Evolutionary conservation across 53 echinoderm and acorn worm genomes (phyloP).

Genomic region (Crossaster papposus): DNA sequence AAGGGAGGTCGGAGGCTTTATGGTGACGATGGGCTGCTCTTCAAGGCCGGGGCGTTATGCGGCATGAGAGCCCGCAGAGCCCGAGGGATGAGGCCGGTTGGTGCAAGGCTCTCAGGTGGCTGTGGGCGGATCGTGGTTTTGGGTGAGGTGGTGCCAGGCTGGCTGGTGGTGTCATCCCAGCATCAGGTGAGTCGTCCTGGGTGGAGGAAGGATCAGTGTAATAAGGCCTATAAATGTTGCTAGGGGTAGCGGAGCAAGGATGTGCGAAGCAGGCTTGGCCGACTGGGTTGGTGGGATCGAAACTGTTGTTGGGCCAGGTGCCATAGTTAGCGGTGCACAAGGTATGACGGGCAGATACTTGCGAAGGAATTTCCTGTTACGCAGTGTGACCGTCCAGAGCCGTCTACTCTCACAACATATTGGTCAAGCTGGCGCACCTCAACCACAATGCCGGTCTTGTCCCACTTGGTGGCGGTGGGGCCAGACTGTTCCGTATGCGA

Average conservation of each 20-base stretch:
- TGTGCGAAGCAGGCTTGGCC: neutral
- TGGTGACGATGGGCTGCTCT: neutral
- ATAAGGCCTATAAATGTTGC: no score
- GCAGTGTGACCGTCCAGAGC: constrained; percentile 67
- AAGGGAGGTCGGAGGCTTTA: neutral
- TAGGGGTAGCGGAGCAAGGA: neutral
- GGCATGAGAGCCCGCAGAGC: constrained; percentile 3
- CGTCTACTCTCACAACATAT: constrained; percentile 60
- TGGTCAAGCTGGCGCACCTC: constrained; percentile 74
- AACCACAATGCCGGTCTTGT: constrained; percentile 61
- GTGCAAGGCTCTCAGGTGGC: neutral
- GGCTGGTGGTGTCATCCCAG: neutral
- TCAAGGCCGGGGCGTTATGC: constrained; percentile 1
- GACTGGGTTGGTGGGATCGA: neutral
- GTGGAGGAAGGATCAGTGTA: neutral
- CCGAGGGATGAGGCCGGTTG: neutral
- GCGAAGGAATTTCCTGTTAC: constrained; percentile 31
- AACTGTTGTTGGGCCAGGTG: neutral
- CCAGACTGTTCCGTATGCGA: constrained; percentile 57
- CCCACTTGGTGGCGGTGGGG: constrained; percentile 64
- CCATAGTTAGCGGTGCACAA: constrained; percentile 37
- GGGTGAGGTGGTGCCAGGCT: neutral
- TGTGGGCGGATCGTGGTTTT: neutral
- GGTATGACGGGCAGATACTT: constrained; percentile 54
- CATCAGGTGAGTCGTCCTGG: neutral